These are phyloP conservation scores for Yponomeuta evonymella DNA, from an alignment of 2,888 invertebrate species.

Conservation along the genomic window DNA sequence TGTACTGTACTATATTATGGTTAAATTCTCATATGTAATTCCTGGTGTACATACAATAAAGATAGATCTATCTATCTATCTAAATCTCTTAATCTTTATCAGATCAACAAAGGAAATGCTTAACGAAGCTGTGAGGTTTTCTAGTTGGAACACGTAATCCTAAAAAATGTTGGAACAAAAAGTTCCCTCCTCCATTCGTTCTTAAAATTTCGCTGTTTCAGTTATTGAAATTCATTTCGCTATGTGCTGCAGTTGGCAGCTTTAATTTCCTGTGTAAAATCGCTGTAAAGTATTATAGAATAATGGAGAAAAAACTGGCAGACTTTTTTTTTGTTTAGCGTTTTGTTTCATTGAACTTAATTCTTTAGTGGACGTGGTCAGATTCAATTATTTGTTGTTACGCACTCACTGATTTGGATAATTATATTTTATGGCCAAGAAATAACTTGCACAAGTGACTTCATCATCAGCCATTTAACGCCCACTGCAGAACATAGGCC, in stretches of 20 bases:
- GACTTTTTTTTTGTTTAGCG: not conserved
- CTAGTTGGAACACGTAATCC: not conserved
- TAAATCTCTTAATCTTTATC: too few species aligned
- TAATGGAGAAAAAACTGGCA: not conserved
- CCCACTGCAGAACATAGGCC: too few species aligned
- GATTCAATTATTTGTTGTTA: too few species aligned
- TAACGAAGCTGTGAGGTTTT: not conserved
- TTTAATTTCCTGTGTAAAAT: conserved; percentile 14
- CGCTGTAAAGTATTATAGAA: not conserved
- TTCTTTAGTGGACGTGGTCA: not conserved
- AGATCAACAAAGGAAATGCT: too few species aligned
- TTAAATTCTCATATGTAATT: too few species aligned
- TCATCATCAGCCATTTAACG: too few species aligned
- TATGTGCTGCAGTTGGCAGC: conserved; percentile 3
- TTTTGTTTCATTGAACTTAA: not conserved
- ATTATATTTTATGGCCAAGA: too few species aligned
- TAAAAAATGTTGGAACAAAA: not conserved
- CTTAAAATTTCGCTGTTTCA: not conserved
- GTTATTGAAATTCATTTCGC: conserved; percentile 12
- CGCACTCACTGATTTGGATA: too few species aligned
- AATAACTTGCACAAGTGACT: too few species aligned
- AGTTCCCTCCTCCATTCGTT: not conserved
- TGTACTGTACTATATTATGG: too few species aligned
- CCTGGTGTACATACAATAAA: too few species aligned
- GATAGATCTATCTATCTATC: too few species aligned